Base-by-base conservation (phyloP, 2,888 invertebrate genomes). In the Heliconius ethilla region DNA sequence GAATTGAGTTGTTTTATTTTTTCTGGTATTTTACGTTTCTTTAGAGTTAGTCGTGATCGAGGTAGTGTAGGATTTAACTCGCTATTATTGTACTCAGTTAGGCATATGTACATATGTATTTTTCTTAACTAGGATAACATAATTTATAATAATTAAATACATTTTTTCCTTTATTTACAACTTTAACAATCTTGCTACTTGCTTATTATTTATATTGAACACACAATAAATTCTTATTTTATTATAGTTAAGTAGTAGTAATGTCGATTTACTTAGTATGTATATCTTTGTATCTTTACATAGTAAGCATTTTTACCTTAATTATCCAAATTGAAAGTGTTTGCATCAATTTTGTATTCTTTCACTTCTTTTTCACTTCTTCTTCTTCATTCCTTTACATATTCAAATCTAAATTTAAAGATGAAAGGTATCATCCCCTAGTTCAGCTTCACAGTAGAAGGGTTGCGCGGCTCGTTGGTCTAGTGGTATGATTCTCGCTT, bases 401-500 rank as follows among this genome's bases (percentile, higher is more conserved):
- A n/a, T 22, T 22, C 11, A 59, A 59, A n/a, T 59, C 3, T 7
- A 11, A 59, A 4, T n/a, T 59, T n/a, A 11, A 15, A 69, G 7
- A 69, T 15, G 69, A 69, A 59, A 59, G 3, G 59, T 59, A 18
- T 67, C 67, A 74, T 18, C 77, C 73, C 67, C 40, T 40, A 77
- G n/a, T 77, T 77, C 45, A 66, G 65, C 45, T 15, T n/a, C 15
- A 15, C 33, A 22, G n/a, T 18, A 40, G 55, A 33, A 74, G 73
- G 69, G 55, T 33, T 74, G 65, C 11, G 79, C 82, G 94, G 94
- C 94, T 94, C 94, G 94, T 95, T 95, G 94, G 94, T 94, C 94
- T 94, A 94, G 94, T 92, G 94, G 94, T 94, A 94, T 95, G 94
- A 94, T 95, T 94, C 91, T 94, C 94, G 94, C 94, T 94, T 95